Evolutionary conservation across 1,140 invertebrate species (phyloP).

Genomic region (Pogonus chalceus): DNA sequence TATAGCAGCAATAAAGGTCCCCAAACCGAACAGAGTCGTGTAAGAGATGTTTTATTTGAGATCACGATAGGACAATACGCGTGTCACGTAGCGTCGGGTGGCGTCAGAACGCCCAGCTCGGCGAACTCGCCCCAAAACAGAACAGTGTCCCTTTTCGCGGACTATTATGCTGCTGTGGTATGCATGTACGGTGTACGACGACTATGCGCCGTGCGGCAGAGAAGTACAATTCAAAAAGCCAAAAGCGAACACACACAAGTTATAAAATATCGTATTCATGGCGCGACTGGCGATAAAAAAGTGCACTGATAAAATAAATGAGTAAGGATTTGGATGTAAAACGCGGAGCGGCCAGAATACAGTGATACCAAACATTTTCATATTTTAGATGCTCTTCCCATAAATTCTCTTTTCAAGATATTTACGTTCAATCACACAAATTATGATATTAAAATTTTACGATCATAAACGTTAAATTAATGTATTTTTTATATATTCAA

Average conservation of each 20-base stretch:
- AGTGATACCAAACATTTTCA: conserved; percentile 11
- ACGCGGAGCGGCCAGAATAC: conserved; percentile 8
- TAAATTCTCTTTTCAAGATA: too few species aligned
- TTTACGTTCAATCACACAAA: too few species aligned
- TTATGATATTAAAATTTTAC: too few species aligned
- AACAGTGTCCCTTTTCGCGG: too few species aligned
- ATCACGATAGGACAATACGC: conserved; percentile 5
- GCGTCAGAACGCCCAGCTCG: too few species aligned
- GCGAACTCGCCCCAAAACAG: too few species aligned
- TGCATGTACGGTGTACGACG: too few species aligned
- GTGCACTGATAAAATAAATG: conserved; percentile 23
- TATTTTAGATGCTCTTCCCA: too few species aligned
- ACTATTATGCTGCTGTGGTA: neutral
- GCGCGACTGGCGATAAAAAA: conserved; percentile 19
- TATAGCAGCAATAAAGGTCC: too few species aligned
- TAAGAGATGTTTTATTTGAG: neutral
- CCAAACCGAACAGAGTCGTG: neutral
- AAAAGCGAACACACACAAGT: conserved; percentile 9
- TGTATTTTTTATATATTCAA: too few species aligned
- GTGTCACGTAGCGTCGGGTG: neutral
- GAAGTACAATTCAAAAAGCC: conserved; percentile 10
- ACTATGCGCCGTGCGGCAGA: neutral
- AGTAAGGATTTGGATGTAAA: conserved; percentile 19
- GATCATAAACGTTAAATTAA: too few species aligned
- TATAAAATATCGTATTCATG: conserved; percentile 22